phyloP scores from a whole-genome alignment of 2,797 vertebrate species.

The Telmatherina bonti region DNA sequence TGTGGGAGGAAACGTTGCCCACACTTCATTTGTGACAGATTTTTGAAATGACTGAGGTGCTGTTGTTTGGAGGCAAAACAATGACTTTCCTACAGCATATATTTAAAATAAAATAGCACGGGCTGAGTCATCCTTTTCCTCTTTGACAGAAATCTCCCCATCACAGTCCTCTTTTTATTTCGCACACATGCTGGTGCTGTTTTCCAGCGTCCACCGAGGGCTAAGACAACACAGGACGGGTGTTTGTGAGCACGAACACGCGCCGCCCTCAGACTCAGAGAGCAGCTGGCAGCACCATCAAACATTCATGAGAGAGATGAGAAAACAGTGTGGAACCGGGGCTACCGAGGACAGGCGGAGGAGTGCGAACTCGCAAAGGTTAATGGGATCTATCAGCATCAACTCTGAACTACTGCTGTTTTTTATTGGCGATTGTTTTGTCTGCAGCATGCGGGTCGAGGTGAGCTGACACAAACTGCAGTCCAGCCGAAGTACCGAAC shows the following conservation, averaged over 20 bases:
- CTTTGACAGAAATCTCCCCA: constrained; percentile 7
- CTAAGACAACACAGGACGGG: constrained; percentile 52
- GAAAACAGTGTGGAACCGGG: constrained; percentile 65
- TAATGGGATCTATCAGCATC: constrained; percentile 61
- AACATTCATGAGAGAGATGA: constrained; percentile 82
- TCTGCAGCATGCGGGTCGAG: constrained; percentile 10
- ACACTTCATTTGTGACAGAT: constrained; percentile 58
- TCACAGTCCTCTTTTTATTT: background rate
- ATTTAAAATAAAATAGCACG: constrained; percentile 32
- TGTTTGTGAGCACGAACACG: constrained; percentile 68
- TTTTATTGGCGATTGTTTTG: constrained; percentile 33
- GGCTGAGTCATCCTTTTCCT: background rate
- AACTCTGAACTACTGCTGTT: constrained; percentile 47
- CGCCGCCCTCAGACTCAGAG: constrained; percentile 68
- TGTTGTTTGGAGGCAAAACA: constrained; percentile 39
- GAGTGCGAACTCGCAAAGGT: constrained; percentile 46
- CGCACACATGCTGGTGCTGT: constrained; percentile 12
- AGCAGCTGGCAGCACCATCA: constrained; percentile 80
- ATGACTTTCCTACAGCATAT: constrained; percentile 27
- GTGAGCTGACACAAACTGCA: constrained; percentile 37
- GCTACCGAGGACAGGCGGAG: constrained; percentile 46
- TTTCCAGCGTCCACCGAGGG: constrained; percentile 45
- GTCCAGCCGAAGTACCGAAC: constrained; percentile 3
- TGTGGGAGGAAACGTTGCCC: constrained; percentile 61
- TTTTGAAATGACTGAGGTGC: constrained; percentile 47